Base-by-base conservation (phyloP, 2,113 vertebrate genomes). In the Phylloscopus trochilus region DNA sequence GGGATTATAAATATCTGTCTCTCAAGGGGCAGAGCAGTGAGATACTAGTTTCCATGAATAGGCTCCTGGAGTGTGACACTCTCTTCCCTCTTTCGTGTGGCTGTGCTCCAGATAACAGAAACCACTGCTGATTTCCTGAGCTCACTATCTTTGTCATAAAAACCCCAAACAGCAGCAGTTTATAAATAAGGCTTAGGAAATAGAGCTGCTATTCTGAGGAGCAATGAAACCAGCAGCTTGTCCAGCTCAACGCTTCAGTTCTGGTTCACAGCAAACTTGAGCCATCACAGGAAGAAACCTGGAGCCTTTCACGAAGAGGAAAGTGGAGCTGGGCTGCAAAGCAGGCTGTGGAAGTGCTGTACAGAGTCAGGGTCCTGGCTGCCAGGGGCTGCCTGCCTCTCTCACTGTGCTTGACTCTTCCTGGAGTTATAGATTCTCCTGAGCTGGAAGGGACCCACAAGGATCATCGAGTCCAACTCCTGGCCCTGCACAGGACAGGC, bases 31-130 rank as follows among this genome's bases (percentile, higher is more conserved):
- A 67, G 35, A 93, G 79, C 67, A 83, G 33, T 53, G 93, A 96
- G 83, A 79, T 58, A 73, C 35, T 28, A 22, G 77, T 95, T 95
- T 93, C 95, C 93, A 95, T 91, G 92, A 92, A 59, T 52, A 91
- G 72, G 62, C 92, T 93, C 31, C 87, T 85, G 75, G 79, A 90
- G 78, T 53, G 27, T 79, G 70, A 83, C 86, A 87, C 72, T n/a
- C 89, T 85, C 79, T 95, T 96, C 93, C 90, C 95, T 91, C 88
- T 87, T 62, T 81, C 1, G 44, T 6, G 6, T 87, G 81, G 93
- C 74, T 96, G 79, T 87, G 72, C 87, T 97, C 93, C 94, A 94
- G 96, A 95, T 95, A 96, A 88, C 90, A 96, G 81, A 97, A 95
- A 91, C 92, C 94, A 84, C 79, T 68, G 72, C 84, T 92, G 84